phyloP scores from a whole-genome alignment of 2,113 vertebrate genomes.

The Sardina pilchardus region DNA sequence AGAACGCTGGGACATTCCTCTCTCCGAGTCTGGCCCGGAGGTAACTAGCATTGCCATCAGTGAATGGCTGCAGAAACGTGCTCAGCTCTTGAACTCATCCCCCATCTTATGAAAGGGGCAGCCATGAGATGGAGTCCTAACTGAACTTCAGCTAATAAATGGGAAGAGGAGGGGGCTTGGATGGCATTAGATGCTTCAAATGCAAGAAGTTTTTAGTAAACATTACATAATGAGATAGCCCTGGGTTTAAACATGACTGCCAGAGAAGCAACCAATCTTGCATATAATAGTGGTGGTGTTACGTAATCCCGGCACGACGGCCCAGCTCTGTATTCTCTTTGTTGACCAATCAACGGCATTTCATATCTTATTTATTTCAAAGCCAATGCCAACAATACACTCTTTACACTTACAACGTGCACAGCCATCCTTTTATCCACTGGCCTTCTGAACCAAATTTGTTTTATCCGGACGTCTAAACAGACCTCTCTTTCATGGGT shows the following conservation, averaged over 20 bases:
- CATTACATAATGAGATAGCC: constrained; percentile 40
- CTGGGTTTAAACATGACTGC: constrained; percentile 40
- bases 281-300: constrained; percentile 40
- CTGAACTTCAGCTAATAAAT: constrained; percentile 30
- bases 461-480: not conserved
- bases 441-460: not conserved
- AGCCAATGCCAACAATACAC: constrained; percentile 21
- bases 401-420: not conserved
- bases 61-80: constrained; percentile 35
- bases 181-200: constrained; percentile 27
- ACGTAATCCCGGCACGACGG: constrained; percentile 17
- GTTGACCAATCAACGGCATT: constrained; percentile 31
- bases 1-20: constrained; percentile 20
- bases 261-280: constrained; percentile 36
- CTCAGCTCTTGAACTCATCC: constrained; percentile 23
- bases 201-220: constrained; percentile 26
- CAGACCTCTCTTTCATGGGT: constrained; percentile 35
- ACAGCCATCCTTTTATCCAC: not conserved
- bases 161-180: constrained; percentile 15
- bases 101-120: constrained; percentile 23
- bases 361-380: constrained; percentile 33
- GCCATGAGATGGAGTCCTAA: constrained; percentile 14
- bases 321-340: constrained; percentile 27
- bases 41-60: too few species aligned
- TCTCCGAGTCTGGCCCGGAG: constrained; percentile 24